A percentile compares a stretch with the other conserved stretches of the same genome.
Conservation (phyloP, 2,888 invertebrate species). For the Cerceris rybyensis region DNA sequence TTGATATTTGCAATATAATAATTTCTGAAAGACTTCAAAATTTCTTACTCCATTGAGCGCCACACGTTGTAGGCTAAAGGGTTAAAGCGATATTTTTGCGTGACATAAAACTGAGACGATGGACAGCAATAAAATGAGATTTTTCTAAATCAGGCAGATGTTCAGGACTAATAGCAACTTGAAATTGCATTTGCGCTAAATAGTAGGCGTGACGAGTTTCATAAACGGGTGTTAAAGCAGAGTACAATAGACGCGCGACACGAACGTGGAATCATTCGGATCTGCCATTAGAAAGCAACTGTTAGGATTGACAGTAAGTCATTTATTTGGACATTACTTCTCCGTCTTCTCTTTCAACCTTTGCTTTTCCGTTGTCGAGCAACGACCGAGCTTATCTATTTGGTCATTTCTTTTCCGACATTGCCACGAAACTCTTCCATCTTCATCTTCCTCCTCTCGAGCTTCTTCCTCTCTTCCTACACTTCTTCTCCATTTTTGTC, state of each 20-base stretch:
- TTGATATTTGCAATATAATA: no score
- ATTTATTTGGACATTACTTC: conserved; percentile 40
- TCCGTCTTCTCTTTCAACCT: neutral
- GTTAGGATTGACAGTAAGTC: conserved; percentile 28
- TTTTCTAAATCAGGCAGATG: no score
- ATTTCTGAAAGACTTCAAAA: no score
- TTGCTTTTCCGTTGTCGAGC: neutral
- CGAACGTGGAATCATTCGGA: conserved; percentile 33
- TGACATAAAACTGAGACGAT: no score
- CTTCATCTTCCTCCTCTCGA: no score
- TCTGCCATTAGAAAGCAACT: conserved; percentile 11
- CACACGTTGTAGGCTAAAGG: no score
- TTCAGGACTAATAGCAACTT: no score
- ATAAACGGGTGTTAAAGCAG: conserved; percentile 14
- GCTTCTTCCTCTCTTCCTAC: neutral
- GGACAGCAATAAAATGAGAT: no score
- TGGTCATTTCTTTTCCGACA: conserved; percentile 13
- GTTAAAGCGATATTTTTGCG: neutral
- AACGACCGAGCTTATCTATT: neutral
- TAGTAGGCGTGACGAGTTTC: conserved; percentile 5
- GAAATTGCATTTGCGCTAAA: neutral
- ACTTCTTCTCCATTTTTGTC: neutral
- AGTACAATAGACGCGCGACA: conserved; percentile 14
- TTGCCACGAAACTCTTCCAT: neutral
- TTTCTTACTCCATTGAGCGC: no score